These are phyloP conservation scores for Leptura quadrifasciata DNA, from an alignment of 2,888 invertebrate genomes.

Conservation along the genomic window DNA sequence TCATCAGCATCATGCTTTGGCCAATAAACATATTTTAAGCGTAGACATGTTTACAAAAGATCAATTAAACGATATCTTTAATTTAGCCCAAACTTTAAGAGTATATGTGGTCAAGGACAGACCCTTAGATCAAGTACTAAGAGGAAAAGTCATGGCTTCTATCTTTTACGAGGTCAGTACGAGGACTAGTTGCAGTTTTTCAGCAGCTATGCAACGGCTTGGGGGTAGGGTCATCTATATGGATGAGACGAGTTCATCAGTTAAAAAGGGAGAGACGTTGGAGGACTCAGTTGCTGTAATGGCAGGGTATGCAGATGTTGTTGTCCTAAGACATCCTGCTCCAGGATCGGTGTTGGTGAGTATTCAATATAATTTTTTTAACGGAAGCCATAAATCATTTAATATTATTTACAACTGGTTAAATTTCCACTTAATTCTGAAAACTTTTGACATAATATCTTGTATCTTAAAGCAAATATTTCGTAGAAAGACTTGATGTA, in stretches of 20 bases:
- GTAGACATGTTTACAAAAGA: conserved; percentile 93
- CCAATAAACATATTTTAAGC: conserved; percentile 88
- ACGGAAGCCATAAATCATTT: too few relatives aligned
- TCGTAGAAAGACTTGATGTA: not conserved
- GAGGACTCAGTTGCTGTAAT: conserved; percentile 91
- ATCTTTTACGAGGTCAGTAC: conserved; percentile 99
- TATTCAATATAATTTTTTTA: too few relatives aligned
- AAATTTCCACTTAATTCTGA: too few relatives aligned
- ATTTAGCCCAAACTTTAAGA: conserved; percentile 92
- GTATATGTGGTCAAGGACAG: conserved; percentile 89
- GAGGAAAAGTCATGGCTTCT: conserved; percentile 94
- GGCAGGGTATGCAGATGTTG: conserved; percentile 95
- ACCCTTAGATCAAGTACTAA: conserved; percentile 88
- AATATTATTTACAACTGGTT: too few relatives aligned
- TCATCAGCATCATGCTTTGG: conserved; percentile 74
- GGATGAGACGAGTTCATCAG: conserved; percentile 93
- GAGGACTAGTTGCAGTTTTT: conserved; percentile 96
- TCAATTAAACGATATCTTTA: conserved; percentile 93
- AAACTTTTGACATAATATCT: too few relatives aligned
- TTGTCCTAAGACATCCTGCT: conserved; percentile 95
- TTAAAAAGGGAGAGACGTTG: conserved; percentile 96
- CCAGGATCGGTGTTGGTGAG: conserved; percentile 91
- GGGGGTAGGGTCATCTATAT: conserved; percentile 95
- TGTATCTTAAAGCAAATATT: too few relatives aligned
- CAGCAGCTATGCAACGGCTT: conserved; percentile 96